phyloP scores from a whole-genome alignment of 2,888 invertebrate species.

The Pyrrhia umbra region DNA sequence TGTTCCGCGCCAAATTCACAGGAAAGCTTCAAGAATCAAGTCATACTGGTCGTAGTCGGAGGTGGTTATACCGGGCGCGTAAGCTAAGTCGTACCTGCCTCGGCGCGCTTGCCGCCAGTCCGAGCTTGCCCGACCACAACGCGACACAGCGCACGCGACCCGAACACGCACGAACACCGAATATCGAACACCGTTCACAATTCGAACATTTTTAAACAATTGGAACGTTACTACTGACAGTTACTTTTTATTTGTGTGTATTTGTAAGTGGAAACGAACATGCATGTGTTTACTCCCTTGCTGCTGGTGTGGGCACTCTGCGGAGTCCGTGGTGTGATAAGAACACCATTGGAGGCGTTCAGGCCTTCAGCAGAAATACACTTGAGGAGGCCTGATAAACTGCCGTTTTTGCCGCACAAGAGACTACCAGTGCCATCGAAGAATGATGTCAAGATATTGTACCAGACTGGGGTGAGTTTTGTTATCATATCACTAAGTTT shows the following conservation, averaged over 20 bases:
- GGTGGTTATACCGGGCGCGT: conserved; percentile 88
- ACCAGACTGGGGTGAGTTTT: conserved; percentile 93
- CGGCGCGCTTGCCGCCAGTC: conserved; percentile 84
- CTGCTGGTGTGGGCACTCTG: conserved; percentile 81
- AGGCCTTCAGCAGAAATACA: conserved; percentile 86
- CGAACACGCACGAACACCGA: conserved; percentile 65
- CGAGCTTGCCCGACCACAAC: conserved; percentile 80
- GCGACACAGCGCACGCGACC: conserved; percentile 77
- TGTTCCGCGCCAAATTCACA: conserved; percentile 57
- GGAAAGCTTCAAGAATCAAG: conserved; percentile 81
- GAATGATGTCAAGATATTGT: conserved; percentile 91
- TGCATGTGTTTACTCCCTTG: conserved; percentile 84
- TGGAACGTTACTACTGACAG: conserved; percentile 53
- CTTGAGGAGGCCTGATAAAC: conserved; percentile 86
- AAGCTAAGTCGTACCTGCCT: conserved; percentile 88
- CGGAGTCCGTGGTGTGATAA: conserved; percentile 82
- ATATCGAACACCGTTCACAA: conserved; percentile 68
- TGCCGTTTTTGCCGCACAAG: conserved; percentile 85
- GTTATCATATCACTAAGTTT: conserved; percentile 7
- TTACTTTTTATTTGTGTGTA: conserved; percentile 58
- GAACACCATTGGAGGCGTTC: conserved; percentile 90
- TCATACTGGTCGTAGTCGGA: conserved; percentile 70
- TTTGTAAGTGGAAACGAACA: conserved; percentile 65
- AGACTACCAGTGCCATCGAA: conserved; percentile 87
- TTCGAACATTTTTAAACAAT: conserved; percentile 55